phyloP scores from a whole-genome alignment of 2,113 vertebrate species.

The Porphyrio hochstetteri region DNA sequence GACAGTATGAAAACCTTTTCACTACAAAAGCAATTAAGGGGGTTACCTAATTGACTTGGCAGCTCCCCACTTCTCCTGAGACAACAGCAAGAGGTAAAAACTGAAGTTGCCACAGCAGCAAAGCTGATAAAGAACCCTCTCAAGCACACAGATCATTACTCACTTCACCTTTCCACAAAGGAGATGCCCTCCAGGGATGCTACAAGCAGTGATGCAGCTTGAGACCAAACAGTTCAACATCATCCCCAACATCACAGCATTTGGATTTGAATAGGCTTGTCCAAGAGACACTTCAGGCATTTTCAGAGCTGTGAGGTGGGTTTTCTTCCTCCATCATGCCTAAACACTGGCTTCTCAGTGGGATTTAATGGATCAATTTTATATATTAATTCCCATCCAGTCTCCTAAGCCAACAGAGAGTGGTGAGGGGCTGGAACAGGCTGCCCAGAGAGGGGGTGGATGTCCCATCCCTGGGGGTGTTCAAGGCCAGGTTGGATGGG shows the following conservation, averaged over 20 bases:
- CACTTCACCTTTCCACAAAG: not conserved
- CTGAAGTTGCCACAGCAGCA: accelerated
- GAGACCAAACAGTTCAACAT: not conserved
- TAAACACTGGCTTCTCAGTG: not conserved
- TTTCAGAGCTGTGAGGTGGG: not conserved
- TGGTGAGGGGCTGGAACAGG: too few relatives aligned
- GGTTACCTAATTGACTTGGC: not conserved
- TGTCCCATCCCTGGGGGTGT: too few relatives aligned
- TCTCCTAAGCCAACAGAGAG: not conserved
- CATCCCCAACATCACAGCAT: not conserved
- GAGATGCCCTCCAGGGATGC: not conserved
- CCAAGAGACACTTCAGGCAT: not conserved
- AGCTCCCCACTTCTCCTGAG: not conserved
- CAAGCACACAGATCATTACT: not conserved
- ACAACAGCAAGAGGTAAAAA: not conserved
- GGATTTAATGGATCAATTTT: not conserved
- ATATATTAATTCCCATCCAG: not conserved
- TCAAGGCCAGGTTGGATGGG: too few relatives aligned
- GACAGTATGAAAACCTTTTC: not conserved
- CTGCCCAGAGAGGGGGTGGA: too few relatives aligned
- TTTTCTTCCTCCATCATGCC: accelerated
- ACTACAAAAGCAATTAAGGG: not conserved
- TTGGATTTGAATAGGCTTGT: not conserved
- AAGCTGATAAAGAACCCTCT: not conserved
- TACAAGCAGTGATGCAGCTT: not conserved